phyloP scores from a whole-genome alignment of 2,888 invertebrate species.

The Eilema sororculum region DNA sequence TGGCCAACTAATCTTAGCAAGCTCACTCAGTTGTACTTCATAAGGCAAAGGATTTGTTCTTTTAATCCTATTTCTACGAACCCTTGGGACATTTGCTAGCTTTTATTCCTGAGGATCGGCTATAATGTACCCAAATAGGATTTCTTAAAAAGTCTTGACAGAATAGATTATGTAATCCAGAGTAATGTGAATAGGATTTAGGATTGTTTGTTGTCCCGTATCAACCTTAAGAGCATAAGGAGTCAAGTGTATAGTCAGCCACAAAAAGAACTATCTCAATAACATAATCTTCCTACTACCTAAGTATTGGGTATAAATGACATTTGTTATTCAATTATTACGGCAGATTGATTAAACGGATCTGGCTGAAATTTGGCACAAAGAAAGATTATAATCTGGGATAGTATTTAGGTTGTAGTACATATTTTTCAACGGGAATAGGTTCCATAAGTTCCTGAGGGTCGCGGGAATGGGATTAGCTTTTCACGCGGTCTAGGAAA shows the following conservation, averaged over 20 bases:
- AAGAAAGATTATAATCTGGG: neutral
- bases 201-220: conserved; percentile 49
- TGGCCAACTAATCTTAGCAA: conserved; percentile 21
- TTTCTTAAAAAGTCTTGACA: conserved; percentile 47
- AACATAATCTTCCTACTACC: neutral
- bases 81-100: conserved; percentile 43
- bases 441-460: too few relatives aligned
- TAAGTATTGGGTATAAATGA: neutral
- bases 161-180: conserved; percentile 49
- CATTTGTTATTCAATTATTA: neutral
- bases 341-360: neutral
- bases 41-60: conserved; percentile 50
- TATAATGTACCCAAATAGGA: conserved; percentile 53
- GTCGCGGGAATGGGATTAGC: too few relatives aligned
- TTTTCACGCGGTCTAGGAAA: too few relatives aligned
- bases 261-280: neutral
- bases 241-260: conserved; percentile 21
- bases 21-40: conserved; percentile 36
- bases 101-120: conserved; percentile 49
- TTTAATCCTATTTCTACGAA: conserved; percentile 52
- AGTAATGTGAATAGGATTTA: conserved; percentile 51
- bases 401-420: neutral
- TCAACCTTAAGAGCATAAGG: conserved; percentile 45
- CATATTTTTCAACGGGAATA: neutral
- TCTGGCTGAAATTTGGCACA: neutral